Evolutionary conservation across 2,113 vertebrate species (phyloP), one percentile per base, ranked within the genome.

Genomic region (Gymnogyps californianus): DNA sequence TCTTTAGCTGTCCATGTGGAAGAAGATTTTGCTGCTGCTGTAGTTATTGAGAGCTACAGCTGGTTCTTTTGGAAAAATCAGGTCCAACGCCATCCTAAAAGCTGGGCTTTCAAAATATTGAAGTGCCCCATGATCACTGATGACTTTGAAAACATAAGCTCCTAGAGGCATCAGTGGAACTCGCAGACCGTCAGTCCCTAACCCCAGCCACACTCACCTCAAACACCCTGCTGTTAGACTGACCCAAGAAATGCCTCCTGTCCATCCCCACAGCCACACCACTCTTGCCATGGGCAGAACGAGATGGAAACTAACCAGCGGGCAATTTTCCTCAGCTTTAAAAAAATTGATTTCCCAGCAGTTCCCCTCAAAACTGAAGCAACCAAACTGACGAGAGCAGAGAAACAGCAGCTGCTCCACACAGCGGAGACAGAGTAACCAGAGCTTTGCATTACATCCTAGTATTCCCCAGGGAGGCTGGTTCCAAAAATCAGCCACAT

Each of bases 401-500:
- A 87, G 79, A 71, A 80, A 32, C 67, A 76, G 87, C 86, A 92
- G 89, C 86, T 83, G 86, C 92, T 94, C 59, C 66, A 59, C 81
- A 58, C 66, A 92, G 83, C 19, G 7, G 71, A 69, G 91, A 46
- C 19, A 17, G 46, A 88, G 80, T 19, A 87, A 76, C 77, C 77
- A 52, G 62, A 92, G 82, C n/a, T 80, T 32, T 51, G 46, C 38
- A 7, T 55, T n/a, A 17, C 32, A 59, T n/a, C 71, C n/a, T 2
- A 40, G 44, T 28, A 18, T 51, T 64, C 81, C 85, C 82, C 54
- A 42, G 49, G 47, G 81, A 69, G 54, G 26, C 65, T 65, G 44
- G 61, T 58, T 81, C 71, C 89, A 86, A 78, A 95, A 79, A 44
- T 15, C 81, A 86, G 57, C 54, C 59, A 10, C 80, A 42, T 55